Base-by-base conservation (phyloP, 2,113 vertebrate genomes). In the Saguinus imperator region DNA sequence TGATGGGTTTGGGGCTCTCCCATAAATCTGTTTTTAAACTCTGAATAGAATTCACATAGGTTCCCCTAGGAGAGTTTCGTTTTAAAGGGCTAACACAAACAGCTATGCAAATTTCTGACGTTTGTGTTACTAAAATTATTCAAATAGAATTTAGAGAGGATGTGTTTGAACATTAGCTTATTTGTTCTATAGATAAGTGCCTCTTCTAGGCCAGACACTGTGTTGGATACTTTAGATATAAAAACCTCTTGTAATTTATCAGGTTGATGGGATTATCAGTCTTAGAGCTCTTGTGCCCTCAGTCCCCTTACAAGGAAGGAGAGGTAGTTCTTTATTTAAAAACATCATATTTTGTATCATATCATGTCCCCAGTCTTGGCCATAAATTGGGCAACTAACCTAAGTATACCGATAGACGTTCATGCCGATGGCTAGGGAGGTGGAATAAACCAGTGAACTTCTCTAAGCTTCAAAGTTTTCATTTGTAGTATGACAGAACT, bases 1-100 rank as follows among this genome's bases (percentile, higher is more conserved):
- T 95, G 50, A 92, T 61, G 93, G 89, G 95, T 61, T 58, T 80
- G 50, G 43, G 48, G 40, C 72, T 85, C 66, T 93, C 94, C 40
- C 72, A 88, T 89, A 81, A 95, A 85, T 94, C 37, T 64, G 43
- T 83, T 96, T 95, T 96, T 94, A 81, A 96, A 94, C 29, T 50
- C 72, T 83, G 57, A 89, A 75, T 86, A 89, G 89, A 92, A 97
- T 92, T 90, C 89, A 89, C 20, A 27, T 25, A 89, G 35, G 5
- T 68, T 96, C 61, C 55, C 70, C 32, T 80, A 40, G 64, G 89
- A 94, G 64, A 89, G 90, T 77, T 88, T 93, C 45, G 37, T 96
- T 87, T 94, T 75, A 96, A 37, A 96, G 75, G 75, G n/a, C 16
- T 35, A 92, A 94, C 58, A 92, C 73, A 90, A 93, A 97, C 79